Evolutionary conservation across 2,888 invertebrate genomes (phyloP), one percentile per base, ranked within the genome.

Genomic region (Synergus umbraculus): DNA sequence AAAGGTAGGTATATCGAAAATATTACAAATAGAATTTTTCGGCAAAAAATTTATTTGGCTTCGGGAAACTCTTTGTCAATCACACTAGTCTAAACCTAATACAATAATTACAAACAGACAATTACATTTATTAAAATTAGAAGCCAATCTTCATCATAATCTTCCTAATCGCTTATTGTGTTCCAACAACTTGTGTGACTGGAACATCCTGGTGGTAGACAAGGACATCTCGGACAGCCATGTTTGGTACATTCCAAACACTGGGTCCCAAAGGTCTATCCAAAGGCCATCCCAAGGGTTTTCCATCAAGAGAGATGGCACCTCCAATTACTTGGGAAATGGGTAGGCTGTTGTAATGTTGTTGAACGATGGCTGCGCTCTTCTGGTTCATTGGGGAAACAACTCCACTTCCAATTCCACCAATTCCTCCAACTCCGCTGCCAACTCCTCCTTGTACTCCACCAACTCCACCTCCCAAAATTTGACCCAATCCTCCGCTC

Each of bases 231-330:
- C 93, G 87, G 76, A 94, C 88, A 87, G 90, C 90, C 82, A 94
- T 85, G 91, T 94, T 94, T 65, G 65, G 65, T 65, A 15, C 37
- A 65, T 29, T 65, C 65, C 65, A 65, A 13, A n/a, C 41, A n/a
- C 89, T 89, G 12, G 85, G 82, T 78, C 92, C 88, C 76, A 94
- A 89, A 0, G 93, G 93, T 83, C 94, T 93, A 90, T 95, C 93
- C 83, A 94, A 88, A 9, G 95, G 95, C 91, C 92, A 95, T 78
- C 94, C 94, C 22, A 94, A 89, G 13, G 94, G 93, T 73, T 93
- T 92, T 85, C 92, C 92, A 80, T 93, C 93, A 22, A 93, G 86
- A 76, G 91, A 92, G 64, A 92, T 93, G 91, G 87, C 88, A 43
- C 91, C 91, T 46, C 92, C 92, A 73, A 91, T 91, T 22, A 89